These are phyloP conservation scores for Diorhabda carinulata DNA, from an alignment of 1,140 invertebrate species.

Conservation along the genomic window DNA sequence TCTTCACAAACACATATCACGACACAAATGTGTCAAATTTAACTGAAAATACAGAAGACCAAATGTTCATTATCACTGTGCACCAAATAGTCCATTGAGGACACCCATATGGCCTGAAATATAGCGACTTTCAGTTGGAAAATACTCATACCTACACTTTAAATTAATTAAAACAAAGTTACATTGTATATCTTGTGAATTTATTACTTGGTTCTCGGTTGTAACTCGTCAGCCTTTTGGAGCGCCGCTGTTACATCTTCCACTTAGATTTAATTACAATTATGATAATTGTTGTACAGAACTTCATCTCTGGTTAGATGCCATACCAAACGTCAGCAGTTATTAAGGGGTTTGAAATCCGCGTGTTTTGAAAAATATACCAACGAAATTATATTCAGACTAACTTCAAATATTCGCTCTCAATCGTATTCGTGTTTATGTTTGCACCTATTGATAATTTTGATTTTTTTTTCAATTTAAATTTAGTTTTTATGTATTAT, in stretches of 20 bases:
- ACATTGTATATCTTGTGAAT: constrained; percentile 11
- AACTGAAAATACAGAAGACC: constrained; percentile 28
- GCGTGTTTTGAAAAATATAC: too few relatives aligned
- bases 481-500: too few relatives aligned
- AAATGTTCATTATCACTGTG: constrained; percentile 30
- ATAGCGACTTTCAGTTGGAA: constrained; percentile 12
- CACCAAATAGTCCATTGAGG: constrained; percentile 24
- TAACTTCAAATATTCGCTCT: too few relatives aligned
- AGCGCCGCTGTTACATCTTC: background rate
- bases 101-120: constrained; percentile 29
- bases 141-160: constrained; percentile 12
- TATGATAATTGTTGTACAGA: background rate
- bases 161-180: constrained; percentile 21
- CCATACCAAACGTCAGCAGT: too few relatives aligned
- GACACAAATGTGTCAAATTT: constrained; percentile 29
- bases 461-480: too few relatives aligned
- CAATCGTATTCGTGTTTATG: too few relatives aligned
- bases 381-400: too few relatives aligned
- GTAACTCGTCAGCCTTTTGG: background rate
- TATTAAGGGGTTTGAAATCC: too few relatives aligned
- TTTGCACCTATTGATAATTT: too few relatives aligned
- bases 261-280: constrained; percentile 6
- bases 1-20: constrained; percentile 15
- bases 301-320: too few relatives aligned
- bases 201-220: constrained; percentile 7